Conservation (phyloP, 2,888 invertebrate species). For the Drosophila testacea region DNA sequence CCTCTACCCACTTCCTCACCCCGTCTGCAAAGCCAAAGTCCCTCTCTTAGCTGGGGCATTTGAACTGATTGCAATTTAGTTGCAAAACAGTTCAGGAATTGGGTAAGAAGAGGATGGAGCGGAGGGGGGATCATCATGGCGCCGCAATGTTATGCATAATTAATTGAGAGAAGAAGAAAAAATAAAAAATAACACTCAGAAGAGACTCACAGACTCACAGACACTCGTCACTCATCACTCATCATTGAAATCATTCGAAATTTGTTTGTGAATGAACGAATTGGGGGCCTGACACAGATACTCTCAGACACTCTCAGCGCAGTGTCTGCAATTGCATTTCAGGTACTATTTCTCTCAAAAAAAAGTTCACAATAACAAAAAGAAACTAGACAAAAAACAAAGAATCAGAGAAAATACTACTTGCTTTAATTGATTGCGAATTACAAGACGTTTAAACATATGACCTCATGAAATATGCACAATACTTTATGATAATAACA, state of each 20-base stretch:
- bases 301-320: background rate
- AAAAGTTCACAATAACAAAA: background rate
- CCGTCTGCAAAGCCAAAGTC: background rate
- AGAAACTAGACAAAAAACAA: background rate
- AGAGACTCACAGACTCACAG: background rate
- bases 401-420: background rate
- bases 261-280: constrained; percentile 37
- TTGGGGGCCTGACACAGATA: constrained; percentile 25
- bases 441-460: too few relatives aligned
- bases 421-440: background rate
- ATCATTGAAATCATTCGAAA: constrained; percentile 21
- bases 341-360: constrained; percentile 8
- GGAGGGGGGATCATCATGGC: constrained; percentile 37
- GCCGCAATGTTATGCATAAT: constrained; percentile 65
- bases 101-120: background rate
- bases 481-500: too few relatives aligned
- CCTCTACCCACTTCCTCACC: background rate
- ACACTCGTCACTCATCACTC: constrained; percentile 59
- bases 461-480: too few relatives aligned
- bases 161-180: constrained; percentile 46
- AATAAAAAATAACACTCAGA: background rate
- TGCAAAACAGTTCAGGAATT: background rate
- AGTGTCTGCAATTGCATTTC: background rate
- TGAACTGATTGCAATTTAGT: constrained; percentile 19
- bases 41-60: constrained; percentile 2